These are phyloP conservation scores for Verasper variegatus DNA, from an alignment of 2,113 vertebrate species.

Conservation along the genomic window DNA sequence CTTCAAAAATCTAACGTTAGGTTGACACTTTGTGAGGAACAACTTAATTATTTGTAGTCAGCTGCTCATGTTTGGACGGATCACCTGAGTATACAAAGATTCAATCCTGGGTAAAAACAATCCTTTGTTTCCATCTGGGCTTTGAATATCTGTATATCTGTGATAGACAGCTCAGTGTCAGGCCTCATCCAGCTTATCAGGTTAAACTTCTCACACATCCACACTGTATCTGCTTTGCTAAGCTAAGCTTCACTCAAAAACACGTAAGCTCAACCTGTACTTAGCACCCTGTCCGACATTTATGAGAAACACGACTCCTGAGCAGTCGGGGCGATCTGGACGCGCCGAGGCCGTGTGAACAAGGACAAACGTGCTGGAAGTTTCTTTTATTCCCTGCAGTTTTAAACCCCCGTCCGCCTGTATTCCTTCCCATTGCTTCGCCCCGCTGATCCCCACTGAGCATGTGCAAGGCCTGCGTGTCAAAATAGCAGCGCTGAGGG, in stretches of 20 bases:
- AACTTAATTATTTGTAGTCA: neutral
- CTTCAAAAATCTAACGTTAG: neutral
- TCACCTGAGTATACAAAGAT: neutral
- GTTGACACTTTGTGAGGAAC: neutral
- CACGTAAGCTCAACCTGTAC: slow-evolving; percentile 62
- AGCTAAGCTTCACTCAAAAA: slow-evolving; percentile 65
- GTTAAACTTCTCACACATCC: slow-evolving; percentile 57
- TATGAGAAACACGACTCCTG: slow-evolving; percentile 69
- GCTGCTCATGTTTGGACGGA: neutral
- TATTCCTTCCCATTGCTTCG: neutral
- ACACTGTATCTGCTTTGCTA: slow-evolving; percentile 55
- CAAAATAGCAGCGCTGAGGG: slow-evolving; percentile 78
- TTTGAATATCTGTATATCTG: neutral
- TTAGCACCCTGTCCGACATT: slow-evolving; percentile 81
- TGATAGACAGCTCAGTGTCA: neutral
- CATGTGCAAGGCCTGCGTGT: slow-evolving; percentile 69
- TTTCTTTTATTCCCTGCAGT: slow-evolving; percentile 21
- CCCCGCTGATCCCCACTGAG: slow-evolving; percentile 48
- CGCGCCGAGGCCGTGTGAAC: slow-evolving; percentile 64
- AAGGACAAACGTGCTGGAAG: slow-evolving; percentile 51
- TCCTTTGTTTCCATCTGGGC: neutral
- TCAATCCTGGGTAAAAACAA: neutral
- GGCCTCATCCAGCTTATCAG: slow-evolving; percentile 29
- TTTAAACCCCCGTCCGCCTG: neutral
- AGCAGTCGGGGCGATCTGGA: slow-evolving; percentile 41